Percentiles rank a stretch among this genome's conserved stretches.
Evolutionary conservation across 2,113 vertebrate species (phyloP).

Genomic region (mouse (Mus musculus)): DNA sequence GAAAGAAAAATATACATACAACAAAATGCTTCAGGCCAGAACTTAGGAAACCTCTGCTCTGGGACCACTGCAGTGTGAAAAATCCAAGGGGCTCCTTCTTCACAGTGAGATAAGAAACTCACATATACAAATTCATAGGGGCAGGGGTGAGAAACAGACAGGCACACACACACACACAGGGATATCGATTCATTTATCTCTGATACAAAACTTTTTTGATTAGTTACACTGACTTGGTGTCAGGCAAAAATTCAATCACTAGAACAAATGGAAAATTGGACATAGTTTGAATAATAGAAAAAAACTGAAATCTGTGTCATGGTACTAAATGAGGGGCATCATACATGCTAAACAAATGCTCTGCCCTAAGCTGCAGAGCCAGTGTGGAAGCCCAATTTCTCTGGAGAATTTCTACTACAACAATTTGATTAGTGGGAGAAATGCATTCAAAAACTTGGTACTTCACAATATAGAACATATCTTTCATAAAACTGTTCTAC

Average conservation of each 20-base stretch:
- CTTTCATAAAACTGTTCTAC: neutral
- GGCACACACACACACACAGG: too few species aligned
- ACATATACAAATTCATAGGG: neutral
- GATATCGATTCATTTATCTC: neutral
- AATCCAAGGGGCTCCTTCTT: neutral
- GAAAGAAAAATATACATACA: neutral
- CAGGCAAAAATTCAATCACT: constrained; percentile 18
- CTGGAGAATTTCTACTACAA: neutral
- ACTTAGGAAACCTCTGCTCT: neutral
- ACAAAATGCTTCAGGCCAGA: constrained; percentile 30
- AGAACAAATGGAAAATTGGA: constrained; percentile 4
- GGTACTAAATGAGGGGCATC: neutral
- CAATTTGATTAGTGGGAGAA: neutral
- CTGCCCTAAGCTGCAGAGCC: too few species aligned
- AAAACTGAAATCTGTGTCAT: neutral
- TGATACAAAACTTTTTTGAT: neutral
- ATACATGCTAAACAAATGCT: neutral
- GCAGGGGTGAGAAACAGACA: neutral
- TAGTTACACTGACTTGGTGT: neutral
- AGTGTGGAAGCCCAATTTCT: neutral
- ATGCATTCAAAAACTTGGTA: neutral
- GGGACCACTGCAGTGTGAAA: neutral
- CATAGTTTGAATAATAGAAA: constrained; percentile 44
- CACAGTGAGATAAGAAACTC: constrained; percentile 7
- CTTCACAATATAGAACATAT: neutral